Base-by-base conservation (phyloP, 2,888 invertebrate species). In the Microplitis manilae region DNA sequence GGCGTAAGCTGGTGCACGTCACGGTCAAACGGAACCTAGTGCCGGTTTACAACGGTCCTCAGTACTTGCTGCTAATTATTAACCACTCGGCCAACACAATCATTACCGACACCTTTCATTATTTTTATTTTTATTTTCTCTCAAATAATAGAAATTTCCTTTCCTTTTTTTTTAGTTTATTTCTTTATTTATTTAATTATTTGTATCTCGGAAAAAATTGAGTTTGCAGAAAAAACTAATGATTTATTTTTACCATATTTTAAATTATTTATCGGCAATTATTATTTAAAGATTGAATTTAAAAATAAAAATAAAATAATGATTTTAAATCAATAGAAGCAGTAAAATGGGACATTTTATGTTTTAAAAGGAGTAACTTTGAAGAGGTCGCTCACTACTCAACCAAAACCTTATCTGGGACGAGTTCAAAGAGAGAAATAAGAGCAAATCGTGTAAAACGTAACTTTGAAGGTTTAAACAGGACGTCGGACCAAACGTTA, bases 1-100 rank as follows among this genome's bases (percentile, higher is more conserved):
- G 79, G 80, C 75, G 80, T 77, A 74, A 79, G 75, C 75, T 68
- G 70, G 13, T 62, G 38, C 62, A 61, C 72, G 41, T 50, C 73
- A 73, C 59, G 73, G 73, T 65, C 73, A 65, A 64, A 73, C 65
- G 40, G 50, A 41, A 62, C 65, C 61, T 61, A 71, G 38, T 71
- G 71, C 71, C 59, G 59, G 59, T 71, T 71, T 61, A 61, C 71
- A 71, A 68, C 68, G 68, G 68, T 50, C 50, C 50, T 50, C 50
- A 50, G 9, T 50, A 50, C 50, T 50, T 13, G 9, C 13, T 50
- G 50, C 50, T 50, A 50, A 50, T 50, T 50, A 50, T 13, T 50
- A 50, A 50, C 13, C 50, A 50, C 50, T 50, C 50, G 4, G 8
- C 50, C 50, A 50, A 50, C 50, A 13, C 13, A 50, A 50, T 50